phyloP scores from a whole-genome alignment of 1,140 invertebrate genomes.

The Drosophila rhopaloa region DNA sequence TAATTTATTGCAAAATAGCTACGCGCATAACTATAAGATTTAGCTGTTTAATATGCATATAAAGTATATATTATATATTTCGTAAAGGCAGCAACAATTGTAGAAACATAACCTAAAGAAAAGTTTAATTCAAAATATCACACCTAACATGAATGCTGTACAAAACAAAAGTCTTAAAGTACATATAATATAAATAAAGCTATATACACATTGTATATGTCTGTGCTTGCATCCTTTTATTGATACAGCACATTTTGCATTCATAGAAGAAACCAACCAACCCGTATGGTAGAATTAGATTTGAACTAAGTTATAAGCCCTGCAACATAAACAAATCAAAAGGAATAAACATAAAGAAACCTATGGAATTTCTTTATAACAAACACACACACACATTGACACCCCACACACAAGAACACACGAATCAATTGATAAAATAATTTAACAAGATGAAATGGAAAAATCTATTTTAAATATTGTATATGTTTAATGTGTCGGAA shows the following conservation, averaged over 20 bases:
- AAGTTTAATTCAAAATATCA: slow-evolving; percentile 76
- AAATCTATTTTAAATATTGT: slow-evolving; percentile 81
- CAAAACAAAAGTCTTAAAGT: slow-evolving; percentile 74
- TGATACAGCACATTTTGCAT: slow-evolving; percentile 61
- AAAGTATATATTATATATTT: slow-evolving; percentile 60
- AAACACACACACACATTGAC: slow-evolving; percentile 33
- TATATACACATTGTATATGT: slow-evolving; percentile 62
- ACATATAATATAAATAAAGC: slow-evolving; percentile 58
- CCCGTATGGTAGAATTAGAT: slow-evolving; percentile 67
- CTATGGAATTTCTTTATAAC: slow-evolving; percentile 66
- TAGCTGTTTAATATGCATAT: slow-evolving; percentile 73
- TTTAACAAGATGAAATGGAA: slow-evolving; percentile 46
- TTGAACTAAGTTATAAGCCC: slow-evolving; percentile 66
- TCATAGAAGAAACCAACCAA: slow-evolving; percentile 48
- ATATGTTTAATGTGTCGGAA: slow-evolving; percentile 80
- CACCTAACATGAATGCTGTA: slow-evolving; percentile 62
- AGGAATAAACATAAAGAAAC: slow-evolving; percentile 47
- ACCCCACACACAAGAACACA: slow-evolving; percentile 20
- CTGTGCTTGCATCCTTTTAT: slow-evolving; percentile 66
- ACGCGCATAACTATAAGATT: slow-evolving; percentile 62
- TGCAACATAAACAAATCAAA: slow-evolving; percentile 55
- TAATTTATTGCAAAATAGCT: slow-evolving; percentile 74
- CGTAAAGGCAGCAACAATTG: slow-evolving; percentile 65
- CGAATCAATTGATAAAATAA: slow-evolving; percentile 72
- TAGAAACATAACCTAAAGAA: slow-evolving; percentile 67